Evolutionary conservation across 2,888 invertebrate species (phyloP).

Genomic region (Heliconius ismenius): DNA sequence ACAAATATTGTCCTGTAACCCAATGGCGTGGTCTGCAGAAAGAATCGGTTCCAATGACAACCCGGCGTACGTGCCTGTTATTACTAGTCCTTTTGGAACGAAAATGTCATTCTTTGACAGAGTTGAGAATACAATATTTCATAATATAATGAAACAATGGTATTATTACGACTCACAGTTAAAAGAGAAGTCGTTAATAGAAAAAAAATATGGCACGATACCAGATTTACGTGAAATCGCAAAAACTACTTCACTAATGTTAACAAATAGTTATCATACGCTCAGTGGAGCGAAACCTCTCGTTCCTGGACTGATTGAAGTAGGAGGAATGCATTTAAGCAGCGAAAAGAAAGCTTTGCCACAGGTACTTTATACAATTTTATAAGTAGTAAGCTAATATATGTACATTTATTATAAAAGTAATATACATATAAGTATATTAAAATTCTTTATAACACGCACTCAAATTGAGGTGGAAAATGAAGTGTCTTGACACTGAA

Average conservation of each 20-base stretch:
- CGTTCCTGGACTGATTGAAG: constrained; percentile 82
- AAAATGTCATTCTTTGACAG: constrained; percentile 79
- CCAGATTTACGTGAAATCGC: constrained; percentile 21
- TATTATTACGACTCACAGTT: constrained; percentile 60
- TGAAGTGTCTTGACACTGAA: too few species aligned
- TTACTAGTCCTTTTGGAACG: constrained; percentile 73
- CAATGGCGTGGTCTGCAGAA: constrained; percentile 81
- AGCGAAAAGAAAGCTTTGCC: constrained; percentile 69
- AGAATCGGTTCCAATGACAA: constrained; percentile 36
- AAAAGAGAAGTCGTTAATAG: constrained; percentile 66
- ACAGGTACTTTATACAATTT: constrained; percentile 51
- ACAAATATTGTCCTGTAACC: constrained; percentile 77
- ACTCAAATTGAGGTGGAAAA: too few species aligned
- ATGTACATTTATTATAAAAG: too few species aligned
- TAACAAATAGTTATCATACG: constrained; percentile 5
- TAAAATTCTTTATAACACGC: too few species aligned
- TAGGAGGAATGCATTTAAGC: constrained; percentile 83
- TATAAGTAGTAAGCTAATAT: too few species aligned
- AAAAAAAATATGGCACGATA: constrained; percentile 42
- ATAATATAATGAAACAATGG: constrained; percentile 62
- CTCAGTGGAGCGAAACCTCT: constrained; percentile 41
- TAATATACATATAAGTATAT: too few species aligned
- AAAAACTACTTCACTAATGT: constrained; percentile 5
- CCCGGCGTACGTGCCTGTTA: constrained; percentile 78
- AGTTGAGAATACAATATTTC: constrained; percentile 63